Evolutionary conservation across 2,113 vertebrate species (phyloP), one percentile per base, ranked within the genome.

Genomic region (Brachirus orientalis): DNA sequence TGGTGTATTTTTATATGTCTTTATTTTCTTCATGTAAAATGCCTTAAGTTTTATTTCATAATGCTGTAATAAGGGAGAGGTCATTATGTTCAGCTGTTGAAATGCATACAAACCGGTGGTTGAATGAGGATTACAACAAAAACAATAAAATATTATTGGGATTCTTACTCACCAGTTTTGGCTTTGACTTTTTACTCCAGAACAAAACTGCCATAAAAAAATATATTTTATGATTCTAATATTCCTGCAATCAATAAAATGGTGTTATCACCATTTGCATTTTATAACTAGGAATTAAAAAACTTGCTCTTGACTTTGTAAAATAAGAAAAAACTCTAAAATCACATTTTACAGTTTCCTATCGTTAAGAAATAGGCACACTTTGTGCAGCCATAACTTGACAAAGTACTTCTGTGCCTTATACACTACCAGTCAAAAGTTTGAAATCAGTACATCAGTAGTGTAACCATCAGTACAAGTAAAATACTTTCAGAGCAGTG

Each of bases 61-160:
- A 79, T 91, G 84, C 80, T 90, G 80, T 77, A 81, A 28, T 78
- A 64, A 77, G 69, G 74, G 75, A 80, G 73, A 83, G 13, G 53
- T 45, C 16, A 12, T 69, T 77, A 4, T 44, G 43, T 20, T 77
- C 60, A 59, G 63, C 62, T 73, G 69, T 75, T 71, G 13, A 43
- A 65, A 74, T 47, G 55, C 41, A 40, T 54, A 71, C 28, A 28
- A 72, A 59, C 60, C 59, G 88, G 68, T 77, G 67, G 59, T 79
- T 83, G 71, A 3, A 65, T 48, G 40, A 41, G 17, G 37, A 82
- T 50, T 68, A 72, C 59, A 65, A 35, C 55, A 45, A 73, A 66
- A 83, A 74, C 38, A 84, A 78, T 82, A 87, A 86, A 87, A 71
- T 50, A 52, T 50, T 64, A 71, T 63, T 85, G 79, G 76, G 69